Base-by-base conservation (phyloP, 2,888 invertebrate species). In the Magallana nippona region DNA sequence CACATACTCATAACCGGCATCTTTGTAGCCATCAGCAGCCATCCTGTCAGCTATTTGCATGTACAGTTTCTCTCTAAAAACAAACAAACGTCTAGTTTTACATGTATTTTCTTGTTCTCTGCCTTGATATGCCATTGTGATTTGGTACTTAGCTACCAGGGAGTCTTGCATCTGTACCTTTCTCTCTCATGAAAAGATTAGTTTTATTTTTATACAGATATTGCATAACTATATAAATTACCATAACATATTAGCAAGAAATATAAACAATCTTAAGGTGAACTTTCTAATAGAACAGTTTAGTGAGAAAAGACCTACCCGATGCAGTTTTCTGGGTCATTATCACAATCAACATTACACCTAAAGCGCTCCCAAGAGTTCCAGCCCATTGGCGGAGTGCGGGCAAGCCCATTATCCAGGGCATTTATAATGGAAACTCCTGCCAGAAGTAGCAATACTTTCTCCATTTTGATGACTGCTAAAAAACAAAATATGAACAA, bases 1-100 rank as follows among this genome's bases (percentile, higher is more conserved):
- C 1, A 94, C 96, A 94, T 98, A 98, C 94, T 98, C 96, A 94
- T 98, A 99, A 27, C 98, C 98, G 1, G 95, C 97, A 8, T 96
- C 96, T 11, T 97, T 96, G 94, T 98, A 98, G 15, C 98, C 98
- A 94, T 98, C 98, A 5, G 96, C 95, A 79, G 97, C 93, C 88
- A 95, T 88, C 78, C 87, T 84, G 88, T 95, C 94, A 2, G 95
- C 95, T 93, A 94, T 94, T 27, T 89, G 85, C 90, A 88, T 94
- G 86, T 94, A 94, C 78, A 95, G 88, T 0, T 92, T 91, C 88
- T 95, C 95, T 89, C 95, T 94, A 86, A 19, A 78, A 78, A 13
- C 13, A 63, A 27, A 15, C 13, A 27, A 2, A 71, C 71, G 15
- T 71, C 2, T 27, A 27, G 13, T 71, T 27, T 11, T 27, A 62